Percentiles rank a stretch among this genome's conserved stretches.
These are phyloP conservation scores for Trachelus iudaicus DNA, from an alignment of 2,888 invertebrate species.

Conservation along the genomic window DNA sequence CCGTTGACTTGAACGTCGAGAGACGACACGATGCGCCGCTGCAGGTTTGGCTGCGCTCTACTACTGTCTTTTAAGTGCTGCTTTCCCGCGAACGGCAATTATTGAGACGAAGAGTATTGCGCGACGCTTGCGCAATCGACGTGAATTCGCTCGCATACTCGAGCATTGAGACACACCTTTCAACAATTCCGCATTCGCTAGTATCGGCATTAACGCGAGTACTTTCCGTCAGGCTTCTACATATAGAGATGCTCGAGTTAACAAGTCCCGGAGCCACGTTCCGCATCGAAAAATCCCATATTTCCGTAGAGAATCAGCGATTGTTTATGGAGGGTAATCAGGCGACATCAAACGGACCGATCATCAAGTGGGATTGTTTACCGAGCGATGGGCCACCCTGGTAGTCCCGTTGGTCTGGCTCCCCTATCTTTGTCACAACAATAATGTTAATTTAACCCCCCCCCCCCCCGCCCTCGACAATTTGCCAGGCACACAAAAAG, in stretches of 20 bases:
- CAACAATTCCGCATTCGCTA: background rate
- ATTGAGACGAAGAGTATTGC: background rate
- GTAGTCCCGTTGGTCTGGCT: conserved; percentile 36
- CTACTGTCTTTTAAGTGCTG: background rate
- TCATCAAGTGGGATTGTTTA: conserved; percentile 66
- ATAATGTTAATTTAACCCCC: conserved; percentile 65
- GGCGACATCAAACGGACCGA: conserved; percentile 65
- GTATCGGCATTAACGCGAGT: background rate
- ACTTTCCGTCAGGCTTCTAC: background rate
- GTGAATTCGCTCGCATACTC: background rate
- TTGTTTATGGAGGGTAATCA: conserved; percentile 65
- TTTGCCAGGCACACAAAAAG: conserved; percentile 64
- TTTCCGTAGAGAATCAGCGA: conserved; percentile 54
- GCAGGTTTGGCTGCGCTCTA: background rate
- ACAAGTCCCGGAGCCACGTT: background rate
- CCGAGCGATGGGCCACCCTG: conserved; percentile 44
- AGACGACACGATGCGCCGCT: background rate
- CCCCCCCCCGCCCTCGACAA: conserved; percentile 46
- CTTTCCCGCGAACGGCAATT: background rate
- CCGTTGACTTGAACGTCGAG: background rate
- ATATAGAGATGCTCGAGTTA: background rate
- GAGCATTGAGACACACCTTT: background rate
- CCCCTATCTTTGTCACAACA: conserved; percentile 62
- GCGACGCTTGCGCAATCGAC: background rate
- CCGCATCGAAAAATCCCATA: conserved; percentile 1